Percentiles rank a stretch among this genome's conserved stretches.
Conservation (phyloP, 2,888 invertebrate genomes). For the Macrophya annulata region DNA sequence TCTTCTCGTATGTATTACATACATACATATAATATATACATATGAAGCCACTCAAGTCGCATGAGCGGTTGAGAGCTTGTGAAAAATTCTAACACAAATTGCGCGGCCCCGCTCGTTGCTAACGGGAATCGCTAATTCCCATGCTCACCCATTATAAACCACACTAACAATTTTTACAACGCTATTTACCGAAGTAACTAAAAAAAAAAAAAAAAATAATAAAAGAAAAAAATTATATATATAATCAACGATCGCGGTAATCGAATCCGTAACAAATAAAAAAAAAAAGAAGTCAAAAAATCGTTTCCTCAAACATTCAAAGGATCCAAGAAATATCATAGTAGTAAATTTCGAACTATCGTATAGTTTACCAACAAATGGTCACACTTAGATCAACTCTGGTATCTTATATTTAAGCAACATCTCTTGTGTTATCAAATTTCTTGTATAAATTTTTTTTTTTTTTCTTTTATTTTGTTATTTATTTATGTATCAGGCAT, state of each 20-base stretch:
- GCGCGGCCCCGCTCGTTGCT: slow-evolving; percentile 30
- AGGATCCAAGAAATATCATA: neutral
- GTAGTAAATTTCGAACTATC: neutral
- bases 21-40: neutral
- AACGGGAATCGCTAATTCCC: slow-evolving; percentile 54
- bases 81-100: slow-evolving; percentile 56
- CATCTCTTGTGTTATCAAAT: slow-evolving; percentile 37
- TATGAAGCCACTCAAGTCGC: slow-evolving; percentile 20
- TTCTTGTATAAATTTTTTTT: neutral
- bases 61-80: slow-evolving; percentile 6
- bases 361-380: neutral
- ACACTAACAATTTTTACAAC: slow-evolving; percentile 45
- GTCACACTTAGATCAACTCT: neutral
- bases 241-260: neutral
- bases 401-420: slow-evolving; percentile 29
- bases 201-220: neutral
- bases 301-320: neutral
- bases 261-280: neutral
- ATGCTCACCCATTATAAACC: slow-evolving; percentile 49
- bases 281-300: neutral
- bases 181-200: neutral
- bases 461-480: neutral
- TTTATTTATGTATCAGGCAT: slow-evolving; percentile 35
- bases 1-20: neutral
- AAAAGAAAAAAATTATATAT: neutral